These are phyloP conservation scores for Phoenicopterus ruber DNA, from an alignment of 2,113 vertebrate species.

Conservation along the genomic window DNA sequence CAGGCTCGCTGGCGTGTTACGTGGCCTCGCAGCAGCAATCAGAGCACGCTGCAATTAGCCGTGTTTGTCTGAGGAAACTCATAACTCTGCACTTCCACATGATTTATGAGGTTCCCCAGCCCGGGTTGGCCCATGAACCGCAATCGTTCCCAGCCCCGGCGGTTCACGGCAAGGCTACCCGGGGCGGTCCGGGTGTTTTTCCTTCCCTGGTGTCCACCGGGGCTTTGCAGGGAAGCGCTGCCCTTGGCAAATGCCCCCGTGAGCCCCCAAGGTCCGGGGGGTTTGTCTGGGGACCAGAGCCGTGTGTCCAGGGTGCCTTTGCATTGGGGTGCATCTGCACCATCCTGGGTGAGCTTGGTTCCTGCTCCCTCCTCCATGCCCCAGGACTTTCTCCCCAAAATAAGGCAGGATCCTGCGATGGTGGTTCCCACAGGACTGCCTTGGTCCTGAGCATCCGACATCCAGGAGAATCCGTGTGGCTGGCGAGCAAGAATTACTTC, in stretches of 20 bases:
- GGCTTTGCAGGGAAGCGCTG: neutral
- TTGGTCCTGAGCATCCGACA: neutral
- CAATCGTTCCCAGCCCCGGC: neutral
- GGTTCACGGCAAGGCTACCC: neutral
- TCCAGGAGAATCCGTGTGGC: neutral
- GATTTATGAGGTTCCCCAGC: conserved; percentile 48
- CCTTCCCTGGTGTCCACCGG: neutral
- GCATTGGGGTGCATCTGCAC: no score
- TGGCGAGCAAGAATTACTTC: neutral
- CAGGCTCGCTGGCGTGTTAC: fast-evolving
- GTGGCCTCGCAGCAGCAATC: neutral
- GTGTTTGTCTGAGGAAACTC: conserved; percentile 46
- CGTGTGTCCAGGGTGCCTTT: neutral
- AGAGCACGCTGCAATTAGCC: conserved; percentile 20
- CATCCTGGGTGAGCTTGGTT: neutral
- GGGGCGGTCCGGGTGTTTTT: neutral
- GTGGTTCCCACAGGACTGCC: fast-evolving
- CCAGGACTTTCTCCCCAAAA: neutral
- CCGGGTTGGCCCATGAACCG: neutral
- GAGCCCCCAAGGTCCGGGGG: no score
- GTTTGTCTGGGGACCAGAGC: neutral
- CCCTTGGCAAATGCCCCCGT: neutral
- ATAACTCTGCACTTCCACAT: conserved; percentile 39
- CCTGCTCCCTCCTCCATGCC: neutral
- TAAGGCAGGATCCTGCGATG: fast-evolving